Evolutionary conservation across 2,888 invertebrate genomes (phyloP).

Genomic region (Chalcosyrphus nemorum): DNA sequence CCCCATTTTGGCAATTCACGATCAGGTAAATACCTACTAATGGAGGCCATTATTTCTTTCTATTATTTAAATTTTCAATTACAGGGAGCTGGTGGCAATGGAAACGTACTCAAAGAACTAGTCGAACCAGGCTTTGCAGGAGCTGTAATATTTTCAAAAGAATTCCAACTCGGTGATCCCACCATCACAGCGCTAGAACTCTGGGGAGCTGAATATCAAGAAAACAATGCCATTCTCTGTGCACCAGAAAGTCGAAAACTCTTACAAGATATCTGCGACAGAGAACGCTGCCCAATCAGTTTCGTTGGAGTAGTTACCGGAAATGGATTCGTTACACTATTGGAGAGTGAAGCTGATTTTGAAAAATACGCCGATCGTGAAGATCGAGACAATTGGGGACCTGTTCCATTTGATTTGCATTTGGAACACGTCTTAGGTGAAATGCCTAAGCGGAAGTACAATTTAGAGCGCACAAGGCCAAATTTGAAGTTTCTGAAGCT

Average conservation of each 20-base stretch:
- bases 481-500: conserved; percentile 80
- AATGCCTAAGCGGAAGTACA: conserved; percentile 89
- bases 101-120: conserved; percentile 98
- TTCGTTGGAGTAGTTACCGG: conserved; percentile 96
- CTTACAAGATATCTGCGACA: conserved; percentile 88
- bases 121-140: conserved; percentile 93
- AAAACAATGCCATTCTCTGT: conserved; percentile 95
- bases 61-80: not conserved
- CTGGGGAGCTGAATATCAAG: conserved; percentile 99
- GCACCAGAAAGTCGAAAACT: conserved; percentile 85
- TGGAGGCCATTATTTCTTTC: not conserved
- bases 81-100: conserved; percentile 98
- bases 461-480: conserved; percentile 79
- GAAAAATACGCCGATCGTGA: conserved; percentile 80
- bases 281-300: conserved; percentile 96
- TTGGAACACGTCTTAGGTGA: conserved; percentile 93
- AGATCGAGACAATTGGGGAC: conserved; percentile 81
- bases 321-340: conserved; percentile 89
- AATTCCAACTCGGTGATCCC: conserved; percentile 96
- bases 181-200: conserved; percentile 96
- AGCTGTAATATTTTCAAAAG: conserved; percentile 92
- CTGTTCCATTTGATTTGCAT: conserved; percentile 93
- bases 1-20: conserved; percentile 97
- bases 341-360: conserved; percentile 84
- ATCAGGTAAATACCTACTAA: conserved; percentile 84